Conservation (phyloP, 2,888 invertebrate genomes). For the Bruchidius siliquastri region DNA sequence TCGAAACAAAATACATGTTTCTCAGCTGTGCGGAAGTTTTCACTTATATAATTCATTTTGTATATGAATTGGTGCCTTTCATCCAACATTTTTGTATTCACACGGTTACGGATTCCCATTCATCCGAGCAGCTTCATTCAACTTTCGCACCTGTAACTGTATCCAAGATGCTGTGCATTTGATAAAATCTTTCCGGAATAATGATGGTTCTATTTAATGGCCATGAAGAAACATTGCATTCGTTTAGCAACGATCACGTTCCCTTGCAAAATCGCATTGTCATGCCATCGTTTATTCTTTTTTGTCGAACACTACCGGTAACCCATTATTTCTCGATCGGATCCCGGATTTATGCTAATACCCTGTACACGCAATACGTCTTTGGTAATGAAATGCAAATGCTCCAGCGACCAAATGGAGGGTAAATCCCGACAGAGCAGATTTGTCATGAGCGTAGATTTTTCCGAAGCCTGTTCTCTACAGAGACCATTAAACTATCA, state of each 20-base stretch:
- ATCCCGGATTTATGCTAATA: background rate
- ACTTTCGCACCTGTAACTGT: too few species aligned
- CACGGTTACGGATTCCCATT: too few species aligned
- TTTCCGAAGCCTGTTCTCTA: too few species aligned
- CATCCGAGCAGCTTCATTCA: too few species aligned
- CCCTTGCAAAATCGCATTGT: background rate
- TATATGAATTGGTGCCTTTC: too few species aligned
- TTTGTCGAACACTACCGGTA: background rate
- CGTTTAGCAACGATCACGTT: background rate
- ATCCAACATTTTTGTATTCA: too few species aligned
- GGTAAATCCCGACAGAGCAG: background rate
- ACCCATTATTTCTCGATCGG: background rate
- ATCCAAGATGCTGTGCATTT: background rate
- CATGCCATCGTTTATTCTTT: background rate
- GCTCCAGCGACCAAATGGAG: background rate
- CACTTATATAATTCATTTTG: too few species aligned
- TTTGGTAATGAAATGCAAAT: background rate
- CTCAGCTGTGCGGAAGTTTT: too few species aligned
- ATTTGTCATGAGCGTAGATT: background rate
- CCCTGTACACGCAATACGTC: background rate
- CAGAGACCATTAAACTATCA: too few species aligned
- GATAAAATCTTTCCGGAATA: background rate
- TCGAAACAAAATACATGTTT: too few species aligned
- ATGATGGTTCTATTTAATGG: background rate
- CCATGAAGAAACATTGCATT: background rate